A percentile compares a stretch with the other conserved stretches of the same genome.
These are phyloP conservation scores for Callocephalon fimbriatum DNA, from an alignment of 2,113 vertebrate genomes.

Conservation along the genomic window DNA sequence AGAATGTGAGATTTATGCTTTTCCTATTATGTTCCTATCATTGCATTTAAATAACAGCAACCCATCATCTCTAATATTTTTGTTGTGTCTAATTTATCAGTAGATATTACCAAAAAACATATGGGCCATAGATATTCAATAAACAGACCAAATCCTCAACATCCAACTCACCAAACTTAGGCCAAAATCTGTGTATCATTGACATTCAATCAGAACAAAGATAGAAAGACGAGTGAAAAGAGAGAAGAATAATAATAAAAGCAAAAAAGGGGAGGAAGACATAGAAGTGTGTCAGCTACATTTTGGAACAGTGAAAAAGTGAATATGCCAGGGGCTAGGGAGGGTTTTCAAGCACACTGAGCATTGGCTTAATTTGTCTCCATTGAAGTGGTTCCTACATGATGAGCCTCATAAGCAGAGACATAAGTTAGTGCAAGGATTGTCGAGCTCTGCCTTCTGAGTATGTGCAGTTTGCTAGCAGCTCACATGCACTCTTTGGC, in stretches of 20 bases:
- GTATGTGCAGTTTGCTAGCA: background rate
- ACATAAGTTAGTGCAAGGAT: background rate
- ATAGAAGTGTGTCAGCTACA: background rate
- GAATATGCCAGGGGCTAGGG: background rate
- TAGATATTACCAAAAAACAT: background rate
- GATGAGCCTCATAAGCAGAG: background rate
- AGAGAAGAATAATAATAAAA: background rate
- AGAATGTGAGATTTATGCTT: background rate
- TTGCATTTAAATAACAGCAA: background rate
- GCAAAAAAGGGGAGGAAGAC: accelerated
- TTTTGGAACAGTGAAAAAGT: background rate
- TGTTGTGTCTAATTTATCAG: background rate
- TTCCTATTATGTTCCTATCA: background rate
- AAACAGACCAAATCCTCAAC: background rate
- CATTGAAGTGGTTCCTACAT: accelerated
- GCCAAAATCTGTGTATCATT: background rate
- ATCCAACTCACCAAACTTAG: background rate
- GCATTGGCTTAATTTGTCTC: background rate
- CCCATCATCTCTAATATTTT: background rate
- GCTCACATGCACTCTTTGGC: background rate
- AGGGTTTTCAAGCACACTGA: background rate
- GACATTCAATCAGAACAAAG: background rate
- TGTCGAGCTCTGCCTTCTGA: background rate
- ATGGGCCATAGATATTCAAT: background rate
- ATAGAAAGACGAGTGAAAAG: background rate